Evolutionary conservation across 2,888 invertebrate genomes (phyloP).

Genomic region (Eueremaeus valkanovi): DNA sequence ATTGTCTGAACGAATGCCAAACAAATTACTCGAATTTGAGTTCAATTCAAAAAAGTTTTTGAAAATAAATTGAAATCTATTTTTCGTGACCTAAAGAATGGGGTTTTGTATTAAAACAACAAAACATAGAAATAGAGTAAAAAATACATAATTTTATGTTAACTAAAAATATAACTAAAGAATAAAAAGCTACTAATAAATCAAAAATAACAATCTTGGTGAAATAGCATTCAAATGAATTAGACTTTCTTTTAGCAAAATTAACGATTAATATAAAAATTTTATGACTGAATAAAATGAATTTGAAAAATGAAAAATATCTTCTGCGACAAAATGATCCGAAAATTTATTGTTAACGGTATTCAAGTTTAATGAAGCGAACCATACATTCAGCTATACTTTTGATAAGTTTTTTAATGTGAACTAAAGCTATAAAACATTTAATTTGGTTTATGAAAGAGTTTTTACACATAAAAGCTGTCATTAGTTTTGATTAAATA

Average conservation of each 20-base stretch:
- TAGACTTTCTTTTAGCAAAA: too few relatives aligned
- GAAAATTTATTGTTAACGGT: too few relatives aligned
- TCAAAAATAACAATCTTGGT: too few relatives aligned
- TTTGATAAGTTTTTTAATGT: not conserved
- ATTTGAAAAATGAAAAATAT: too few relatives aligned
- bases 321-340: too few relatives aligned
- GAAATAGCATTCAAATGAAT: too few relatives aligned
- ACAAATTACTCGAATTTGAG: not conserved
- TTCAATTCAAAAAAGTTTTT: not conserved
- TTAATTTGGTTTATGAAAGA: not conserved
- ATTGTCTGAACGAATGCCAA: not conserved
- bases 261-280: too few relatives aligned
- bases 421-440: not conserved
- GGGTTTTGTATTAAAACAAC: not conserved
- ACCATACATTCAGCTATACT: not conserved
- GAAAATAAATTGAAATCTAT: not conserved
- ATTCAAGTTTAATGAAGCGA: conserved; percentile 10
- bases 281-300: too few relatives aligned
- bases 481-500: not conserved
- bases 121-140: not conserved
- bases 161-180: too few relatives aligned
- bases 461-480: not conserved
- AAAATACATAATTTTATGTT: too few relatives aligned
- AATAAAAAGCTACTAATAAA: too few relatives aligned
- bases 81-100: conserved; percentile 12